Conservation (phyloP, 2,113 vertebrate genomes). For the Marcusenius ussheri region DNA sequence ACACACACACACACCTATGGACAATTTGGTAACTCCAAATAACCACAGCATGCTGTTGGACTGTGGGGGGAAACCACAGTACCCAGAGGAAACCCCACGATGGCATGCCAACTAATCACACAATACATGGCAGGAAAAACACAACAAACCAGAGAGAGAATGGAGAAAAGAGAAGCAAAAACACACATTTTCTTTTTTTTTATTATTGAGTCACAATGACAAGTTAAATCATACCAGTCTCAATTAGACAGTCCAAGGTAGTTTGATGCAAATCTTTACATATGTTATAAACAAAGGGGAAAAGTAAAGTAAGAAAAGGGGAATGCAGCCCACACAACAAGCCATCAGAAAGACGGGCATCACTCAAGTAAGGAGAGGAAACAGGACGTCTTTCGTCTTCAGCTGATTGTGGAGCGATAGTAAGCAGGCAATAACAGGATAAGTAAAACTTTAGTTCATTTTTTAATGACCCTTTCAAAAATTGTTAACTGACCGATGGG, state of each 20-base stretch:
- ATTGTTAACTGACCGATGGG: neutral
- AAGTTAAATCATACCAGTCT: conserved; percentile 66
- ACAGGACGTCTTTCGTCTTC: conserved; percentile 58
- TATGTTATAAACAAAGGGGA: conserved; percentile 57
- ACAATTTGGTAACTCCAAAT: too few species aligned
- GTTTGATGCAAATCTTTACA: conserved; percentile 59
- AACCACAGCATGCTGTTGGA: too few species aligned
- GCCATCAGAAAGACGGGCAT: conserved; percentile 62
- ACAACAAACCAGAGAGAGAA: neutral
- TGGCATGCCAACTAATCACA: neutral
- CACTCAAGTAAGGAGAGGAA: conserved; percentile 39
- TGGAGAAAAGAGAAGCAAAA: neutral
- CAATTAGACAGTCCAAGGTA: conserved; percentile 57
- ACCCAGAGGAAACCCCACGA: too few species aligned
- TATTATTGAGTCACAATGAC: conserved; percentile 63
- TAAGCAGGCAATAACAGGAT: conserved; percentile 50
- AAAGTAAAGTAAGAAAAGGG: conserved; percentile 31
- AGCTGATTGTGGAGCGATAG: conserved; percentile 46
- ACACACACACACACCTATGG: neutral
- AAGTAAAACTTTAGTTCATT: conserved; percentile 39
- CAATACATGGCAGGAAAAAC: neutral
- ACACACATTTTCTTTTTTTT: conserved; percentile 28
- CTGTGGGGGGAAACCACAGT: too few species aligned
- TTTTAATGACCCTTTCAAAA: conserved; percentile 38
- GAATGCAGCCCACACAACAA: conserved; percentile 34